phyloP scores from a whole-genome alignment of 2,797 vertebrate genomes.

The Hypotaenidia philippensis region DNA sequence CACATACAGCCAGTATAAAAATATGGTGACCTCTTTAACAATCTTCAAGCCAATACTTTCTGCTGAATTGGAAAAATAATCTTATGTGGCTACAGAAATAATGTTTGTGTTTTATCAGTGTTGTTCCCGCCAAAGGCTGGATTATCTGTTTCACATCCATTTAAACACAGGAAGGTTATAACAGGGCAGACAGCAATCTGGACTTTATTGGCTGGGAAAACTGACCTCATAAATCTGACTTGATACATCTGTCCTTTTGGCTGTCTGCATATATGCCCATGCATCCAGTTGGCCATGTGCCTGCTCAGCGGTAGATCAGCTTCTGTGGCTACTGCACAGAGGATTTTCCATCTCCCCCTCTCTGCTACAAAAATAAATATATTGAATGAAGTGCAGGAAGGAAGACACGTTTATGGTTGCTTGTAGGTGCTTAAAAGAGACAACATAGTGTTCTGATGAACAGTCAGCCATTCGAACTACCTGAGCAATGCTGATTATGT shows the following conservation, averaged over 20 bases:
- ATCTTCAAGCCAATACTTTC: slow-evolving; percentile 61
- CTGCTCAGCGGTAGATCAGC: slow-evolving; percentile 58
- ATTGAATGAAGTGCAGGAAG: slow-evolving; percentile 1
- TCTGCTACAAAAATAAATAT: slow-evolving; percentile 47
- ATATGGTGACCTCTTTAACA: slow-evolving; percentile 63
- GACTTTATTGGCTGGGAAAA: slow-evolving; percentile 80
- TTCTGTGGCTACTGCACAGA: slow-evolving; percentile 64
- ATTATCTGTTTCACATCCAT: slow-evolving; percentile 81
- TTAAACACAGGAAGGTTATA: slow-evolving; percentile 76
- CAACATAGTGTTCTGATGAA: background rate
- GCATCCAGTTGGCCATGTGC: slow-evolving; percentile 74
- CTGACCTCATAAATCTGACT: slow-evolving; percentile 82
- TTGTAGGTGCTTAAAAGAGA: slow-evolving; percentile 5
- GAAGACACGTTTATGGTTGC: background rate
- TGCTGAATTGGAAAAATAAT: slow-evolving; percentile 70
- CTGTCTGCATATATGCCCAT: slow-evolving; percentile 71
- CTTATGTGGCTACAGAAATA: slow-evolving; percentile 62
- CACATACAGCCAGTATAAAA: slow-evolving; percentile 58
- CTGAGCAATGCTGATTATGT: background rate
- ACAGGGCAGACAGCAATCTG: slow-evolving; percentile 80
- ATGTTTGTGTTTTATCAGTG: slow-evolving; percentile 76
- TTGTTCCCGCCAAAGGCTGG: slow-evolving; percentile 67
- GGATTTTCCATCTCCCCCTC: slow-evolving; percentile 50
- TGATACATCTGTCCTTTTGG: slow-evolving; percentile 80
- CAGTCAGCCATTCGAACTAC: background rate